These are phyloP conservation scores for Meriones psammophilus DNA, from an alignment of 2,797 vertebrate genomes.

Conservation along the genomic window DNA sequence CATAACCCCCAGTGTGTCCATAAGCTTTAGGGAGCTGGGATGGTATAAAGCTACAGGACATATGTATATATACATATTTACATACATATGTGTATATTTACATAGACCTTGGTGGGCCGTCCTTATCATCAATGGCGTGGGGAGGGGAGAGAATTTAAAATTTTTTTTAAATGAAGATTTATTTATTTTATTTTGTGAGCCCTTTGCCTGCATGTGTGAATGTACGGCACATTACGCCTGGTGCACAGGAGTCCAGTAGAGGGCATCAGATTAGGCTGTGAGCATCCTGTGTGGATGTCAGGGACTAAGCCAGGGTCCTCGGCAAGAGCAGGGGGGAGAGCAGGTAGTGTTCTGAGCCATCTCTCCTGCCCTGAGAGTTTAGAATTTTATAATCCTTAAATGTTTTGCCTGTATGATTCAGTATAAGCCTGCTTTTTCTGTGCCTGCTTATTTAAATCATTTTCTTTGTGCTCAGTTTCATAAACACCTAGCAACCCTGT, in stretches of 20 bases:
- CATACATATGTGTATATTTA: too few relatives aligned
- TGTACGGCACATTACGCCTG: not conserved
- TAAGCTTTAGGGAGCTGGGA: not conserved
- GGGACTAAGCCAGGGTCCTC: not conserved
- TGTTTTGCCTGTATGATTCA: not conserved
- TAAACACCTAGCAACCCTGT: not conserved
- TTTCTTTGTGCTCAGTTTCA: not conserved
- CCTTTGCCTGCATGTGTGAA: not conserved
- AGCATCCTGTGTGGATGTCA: not conserved
- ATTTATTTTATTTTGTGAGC: not conserved
- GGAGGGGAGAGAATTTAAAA: not conserved
- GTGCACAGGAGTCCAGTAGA: not conserved
- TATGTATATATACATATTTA: too few relatives aligned
- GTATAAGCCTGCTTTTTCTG: constrained; percentile 9
- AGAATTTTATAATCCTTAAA: not conserved
- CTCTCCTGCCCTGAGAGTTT: not conserved
- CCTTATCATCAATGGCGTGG: not conserved
- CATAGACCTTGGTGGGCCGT: not conserved
- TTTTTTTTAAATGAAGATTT: not conserved
- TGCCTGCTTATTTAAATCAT: not conserved
- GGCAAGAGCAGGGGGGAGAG: too few relatives aligned
- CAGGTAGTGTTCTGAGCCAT: not conserved
- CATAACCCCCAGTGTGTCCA: not conserved
- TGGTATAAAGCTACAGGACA: not conserved
- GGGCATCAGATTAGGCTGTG: not conserved